Evolutionary conservation across 2,888 invertebrate genomes (phyloP).

Genomic region (Congeria kusceri): DNA sequence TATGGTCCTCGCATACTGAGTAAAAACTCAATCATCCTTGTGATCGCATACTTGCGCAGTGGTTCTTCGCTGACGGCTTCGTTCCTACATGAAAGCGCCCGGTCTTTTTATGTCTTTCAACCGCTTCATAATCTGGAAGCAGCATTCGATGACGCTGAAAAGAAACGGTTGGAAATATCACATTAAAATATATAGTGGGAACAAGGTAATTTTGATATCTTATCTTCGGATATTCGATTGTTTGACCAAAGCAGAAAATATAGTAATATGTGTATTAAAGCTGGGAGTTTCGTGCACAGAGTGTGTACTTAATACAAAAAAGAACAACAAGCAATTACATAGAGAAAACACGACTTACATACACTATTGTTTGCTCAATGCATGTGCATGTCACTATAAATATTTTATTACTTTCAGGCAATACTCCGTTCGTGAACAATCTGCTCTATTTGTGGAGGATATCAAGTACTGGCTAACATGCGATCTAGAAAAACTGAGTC

Average conservation of each 20-base stretch:
- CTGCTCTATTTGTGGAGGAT: conserved; percentile 17
- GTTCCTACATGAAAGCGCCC: conserved; percentile 30
- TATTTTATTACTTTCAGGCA: conserved; percentile 16
- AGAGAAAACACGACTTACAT: too few species aligned
- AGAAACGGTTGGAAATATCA: too few species aligned
- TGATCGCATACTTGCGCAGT: conserved; percentile 47
- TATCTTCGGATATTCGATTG: too few species aligned
- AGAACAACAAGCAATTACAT: too few species aligned
- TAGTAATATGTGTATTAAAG: too few species aligned
- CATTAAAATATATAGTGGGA: too few species aligned
- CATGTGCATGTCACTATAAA: background rate
- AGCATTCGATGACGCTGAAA: too few species aligned
- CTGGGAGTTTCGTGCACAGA: too few species aligned
- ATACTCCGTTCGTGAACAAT: background rate
- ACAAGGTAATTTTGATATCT: too few species aligned
- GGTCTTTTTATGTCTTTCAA: conserved; percentile 46
- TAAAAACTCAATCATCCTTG: conserved; percentile 22
- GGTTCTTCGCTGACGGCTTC: conserved; percentile 38
- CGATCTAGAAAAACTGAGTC: conserved; percentile 21
- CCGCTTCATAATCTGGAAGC: conserved; percentile 12
- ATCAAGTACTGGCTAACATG: conserved; percentile 46
- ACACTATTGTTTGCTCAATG: too few species aligned
- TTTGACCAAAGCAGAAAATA: too few species aligned
- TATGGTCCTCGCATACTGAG: conserved; percentile 10
- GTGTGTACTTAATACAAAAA: too few species aligned